Evolutionary conservation across 2,113 vertebrate genomes (phyloP), one percentile per base, ranked within the genome.

Genomic region (Dunckerocampus dactyliophorus): DNA sequence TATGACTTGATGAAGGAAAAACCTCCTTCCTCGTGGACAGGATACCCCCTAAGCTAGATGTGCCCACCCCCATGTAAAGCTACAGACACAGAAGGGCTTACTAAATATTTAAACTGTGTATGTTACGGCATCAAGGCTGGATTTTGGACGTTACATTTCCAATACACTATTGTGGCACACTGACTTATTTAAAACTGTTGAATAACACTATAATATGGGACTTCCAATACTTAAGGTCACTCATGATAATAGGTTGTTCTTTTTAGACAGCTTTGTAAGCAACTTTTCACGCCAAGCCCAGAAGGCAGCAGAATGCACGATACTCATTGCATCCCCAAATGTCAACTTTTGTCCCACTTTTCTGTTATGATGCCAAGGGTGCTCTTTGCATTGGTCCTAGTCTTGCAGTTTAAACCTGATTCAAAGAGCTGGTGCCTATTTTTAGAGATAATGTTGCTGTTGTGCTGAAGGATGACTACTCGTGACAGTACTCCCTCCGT

Each of bases 401-500:
- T 14, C 71, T 63, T 31, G 57, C 67, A 70, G 46, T 74, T 64
- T 55, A 48, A 60, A 65, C 72, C 60, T 72, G 63, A 82, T 81
- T 82, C 59, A 52, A 56, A 62, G 54, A 53, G 47, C 74, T 24
- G 48, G 61, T 42, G 47, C 16, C 67, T 86, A 72, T 77, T 79
- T 79, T 79, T 80, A 75, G 76, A 65, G 49, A n/a, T 42, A 28
- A 62, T 48, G 19, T 60, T 64, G 76, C 59, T 1, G 45, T 69
- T 57, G 67, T 67, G 62, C 52, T 46, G 65, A 74, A 72, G 63
- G 62, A 67, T 71, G 55, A 43, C 53, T 49, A 34, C 64, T 75
- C 51, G 46, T 73, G 70, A 75, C 8, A 9, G 61, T 51, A 60
- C 43, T 71, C 46, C 54, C 68, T 74, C 55, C 21, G 53, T 74